Conservation (phyloP, 2,888 invertebrate genomes). For the Dascillus cervinus region DNA sequence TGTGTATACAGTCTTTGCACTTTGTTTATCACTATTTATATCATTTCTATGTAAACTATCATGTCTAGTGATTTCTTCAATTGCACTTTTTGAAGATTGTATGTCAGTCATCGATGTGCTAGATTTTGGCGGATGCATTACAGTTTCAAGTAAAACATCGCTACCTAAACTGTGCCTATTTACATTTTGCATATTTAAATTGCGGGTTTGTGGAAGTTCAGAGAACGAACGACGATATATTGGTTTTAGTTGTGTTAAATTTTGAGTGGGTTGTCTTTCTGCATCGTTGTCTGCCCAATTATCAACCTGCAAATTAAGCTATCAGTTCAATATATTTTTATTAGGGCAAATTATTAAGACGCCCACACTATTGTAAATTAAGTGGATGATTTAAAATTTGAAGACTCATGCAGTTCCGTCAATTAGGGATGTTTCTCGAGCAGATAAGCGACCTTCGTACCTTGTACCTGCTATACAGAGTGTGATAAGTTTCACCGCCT, state of each 20-base stretch:
- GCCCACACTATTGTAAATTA: too few relatives aligned
- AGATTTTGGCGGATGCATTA: constrained; percentile 35
- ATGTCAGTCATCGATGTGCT: constrained; percentile 42
- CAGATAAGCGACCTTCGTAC: too few relatives aligned
- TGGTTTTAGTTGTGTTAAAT: constrained; percentile 33
- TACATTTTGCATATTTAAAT: constrained; percentile 26
- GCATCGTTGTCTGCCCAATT: constrained; percentile 43
- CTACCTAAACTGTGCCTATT: constrained; percentile 39
- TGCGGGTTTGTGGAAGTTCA: constrained; percentile 31
- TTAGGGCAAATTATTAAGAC: too few relatives aligned
- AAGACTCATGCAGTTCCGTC: too few relatives aligned
- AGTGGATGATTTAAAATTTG: too few relatives aligned
- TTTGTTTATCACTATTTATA: constrained; percentile 16
- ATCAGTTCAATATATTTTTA: constrained; percentile 1
- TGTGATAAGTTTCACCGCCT: too few relatives aligned
- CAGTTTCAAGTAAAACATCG: constrained; percentile 28
- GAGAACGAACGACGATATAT: constrained; percentile 45
- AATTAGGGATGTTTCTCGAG: too few relatives aligned
- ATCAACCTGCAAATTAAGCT: constrained; percentile 36
- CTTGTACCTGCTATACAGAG: too few relatives aligned
- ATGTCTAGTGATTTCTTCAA: constrained; percentile 15
- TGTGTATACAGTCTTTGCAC: constrained; percentile 33
- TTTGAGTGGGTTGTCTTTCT: constrained; percentile 28
- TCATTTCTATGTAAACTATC: constrained; percentile 32
- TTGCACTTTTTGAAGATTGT: constrained; percentile 30